A percentile compares a stretch with the other conserved stretches of the same genome.
Conservation (phyloP, 2,113 vertebrate species). For the Vicugna pacos region DNA sequence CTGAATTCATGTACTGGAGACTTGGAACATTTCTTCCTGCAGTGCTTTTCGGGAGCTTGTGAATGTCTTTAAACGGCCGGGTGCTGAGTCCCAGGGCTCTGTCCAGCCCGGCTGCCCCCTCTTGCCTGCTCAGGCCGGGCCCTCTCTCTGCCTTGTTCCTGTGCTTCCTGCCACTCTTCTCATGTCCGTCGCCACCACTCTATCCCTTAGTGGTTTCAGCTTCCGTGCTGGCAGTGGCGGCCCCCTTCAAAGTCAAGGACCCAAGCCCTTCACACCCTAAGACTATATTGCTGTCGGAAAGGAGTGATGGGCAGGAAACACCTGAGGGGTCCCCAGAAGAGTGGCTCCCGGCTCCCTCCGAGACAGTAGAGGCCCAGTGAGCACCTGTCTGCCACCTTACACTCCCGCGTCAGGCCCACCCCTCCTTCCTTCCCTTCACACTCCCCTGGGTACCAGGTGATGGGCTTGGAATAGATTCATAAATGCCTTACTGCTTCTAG, state of each 20-base stretch:
- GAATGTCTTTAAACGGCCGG: too few species aligned
- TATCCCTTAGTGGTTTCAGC: background rate
- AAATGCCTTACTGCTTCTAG: background rate
- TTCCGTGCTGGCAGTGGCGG: background rate
- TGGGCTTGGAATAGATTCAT: background rate
- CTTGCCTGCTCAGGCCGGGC: background rate
- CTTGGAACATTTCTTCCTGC: background rate
- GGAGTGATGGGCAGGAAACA: too few species aligned
- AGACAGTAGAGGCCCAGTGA: background rate
- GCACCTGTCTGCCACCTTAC: background rate
- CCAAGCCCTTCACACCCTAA: background rate
- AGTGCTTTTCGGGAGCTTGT: too few species aligned
- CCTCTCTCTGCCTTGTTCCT: background rate
- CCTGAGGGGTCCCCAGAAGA: background rate
- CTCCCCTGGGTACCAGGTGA: background rate
- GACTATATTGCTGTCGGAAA: background rate
- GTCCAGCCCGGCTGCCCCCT: background rate
- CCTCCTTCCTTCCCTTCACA: background rate
- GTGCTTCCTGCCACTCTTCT: background rate
- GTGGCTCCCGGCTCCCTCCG: background rate
- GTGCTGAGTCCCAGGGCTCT: too few species aligned
- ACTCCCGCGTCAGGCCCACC: background rate
- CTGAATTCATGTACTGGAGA: background rate
- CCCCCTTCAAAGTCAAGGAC: background rate
- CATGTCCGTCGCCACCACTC: background rate